Base-by-base conservation (phyloP, 2,888 invertebrate species). In the Drosophila hawaiiensis region DNA sequence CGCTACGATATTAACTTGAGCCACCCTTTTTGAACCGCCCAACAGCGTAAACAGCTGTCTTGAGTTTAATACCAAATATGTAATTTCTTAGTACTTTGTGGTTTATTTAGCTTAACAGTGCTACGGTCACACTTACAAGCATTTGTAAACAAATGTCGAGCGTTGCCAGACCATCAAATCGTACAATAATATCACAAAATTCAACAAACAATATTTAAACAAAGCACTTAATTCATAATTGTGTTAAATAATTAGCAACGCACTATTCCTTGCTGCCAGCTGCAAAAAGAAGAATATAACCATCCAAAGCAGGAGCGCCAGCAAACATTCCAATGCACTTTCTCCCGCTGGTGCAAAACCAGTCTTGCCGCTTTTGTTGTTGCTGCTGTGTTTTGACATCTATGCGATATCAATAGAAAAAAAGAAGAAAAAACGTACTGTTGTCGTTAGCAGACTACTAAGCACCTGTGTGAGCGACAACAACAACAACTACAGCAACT, bases 371-470 rank as follows among this genome's bases (percentile, higher is more conserved):
- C 79, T 78, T 81, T 78, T 69, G 19, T 50, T 52, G 50, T 22
- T 74, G 33, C 37, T 56, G 22, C 39, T 60, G 41, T 58, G 58
- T 70, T 82, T 89, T 89, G 90, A 90, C 84, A 85, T 85, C 85
- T 88, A 84, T 89, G 73, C 83, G 73, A 84, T 84, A 84, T 89
- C 84, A 84, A 84, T 84, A 84, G 83, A 84, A 77, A 74, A 87
- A 89, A 82, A 76, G 83, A 78, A 86, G 82, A 76, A 84, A 84
- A 68, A 71, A 62, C 66, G 58, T 60, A 61, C 59, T 53, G 64
- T 68, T 37, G 61, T 68, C 50, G 67, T 80, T 80, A 80, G 79
- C 82, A 78, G 79, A 82, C 79, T 82, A 67, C 69, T 73, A 71
- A 83, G 81, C 86, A 86, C 84, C 86, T 89, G 84, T 73, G 72